These are phyloP conservation scores for Cyanoderma ruficeps DNA, from an alignment of 2,113 vertebrate genomes.

Conservation along the genomic window DNA sequence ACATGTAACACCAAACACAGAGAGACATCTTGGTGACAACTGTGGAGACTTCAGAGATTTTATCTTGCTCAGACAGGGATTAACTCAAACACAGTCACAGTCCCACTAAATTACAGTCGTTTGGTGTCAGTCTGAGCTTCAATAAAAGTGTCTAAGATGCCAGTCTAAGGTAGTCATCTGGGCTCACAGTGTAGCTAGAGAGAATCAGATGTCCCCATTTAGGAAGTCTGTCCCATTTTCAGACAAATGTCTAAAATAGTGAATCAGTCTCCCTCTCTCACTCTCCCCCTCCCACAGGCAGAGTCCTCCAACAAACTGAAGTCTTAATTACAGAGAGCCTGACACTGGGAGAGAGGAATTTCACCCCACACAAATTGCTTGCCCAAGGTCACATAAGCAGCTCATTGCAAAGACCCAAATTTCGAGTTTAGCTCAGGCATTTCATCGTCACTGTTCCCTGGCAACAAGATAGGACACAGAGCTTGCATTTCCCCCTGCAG, in stretches of 20 bases:
- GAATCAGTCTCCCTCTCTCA: background rate
- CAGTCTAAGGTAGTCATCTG: background rate
- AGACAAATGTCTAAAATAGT: background rate
- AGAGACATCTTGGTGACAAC: background rate
- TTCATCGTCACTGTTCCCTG: background rate
- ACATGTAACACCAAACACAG: background rate
- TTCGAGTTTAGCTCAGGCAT: background rate
- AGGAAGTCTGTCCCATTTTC: background rate
- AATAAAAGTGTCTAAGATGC: background rate
- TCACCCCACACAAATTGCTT: background rate
- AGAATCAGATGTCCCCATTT: background rate
- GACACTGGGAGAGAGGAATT: background rate
- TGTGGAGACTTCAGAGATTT: background rate
- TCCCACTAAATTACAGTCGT: background rate
- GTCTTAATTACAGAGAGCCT: background rate
- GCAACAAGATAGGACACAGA: slow-evolving; percentile 10
- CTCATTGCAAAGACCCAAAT: background rate
- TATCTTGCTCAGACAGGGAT: background rate
- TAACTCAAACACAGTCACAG: background rate
- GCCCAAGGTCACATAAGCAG: background rate
- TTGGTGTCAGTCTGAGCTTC: background rate
- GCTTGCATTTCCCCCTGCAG: slow-evolving; percentile 1
- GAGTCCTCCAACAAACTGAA: background rate
- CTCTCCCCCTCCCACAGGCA: background rate
- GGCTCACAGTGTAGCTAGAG: background rate